Percentiles rank a stretch among this genome's conserved stretches.
phyloP scores from a whole-genome alignment of 2,113 vertebrate genomes.

The Ictalurus furcatus region DNA sequence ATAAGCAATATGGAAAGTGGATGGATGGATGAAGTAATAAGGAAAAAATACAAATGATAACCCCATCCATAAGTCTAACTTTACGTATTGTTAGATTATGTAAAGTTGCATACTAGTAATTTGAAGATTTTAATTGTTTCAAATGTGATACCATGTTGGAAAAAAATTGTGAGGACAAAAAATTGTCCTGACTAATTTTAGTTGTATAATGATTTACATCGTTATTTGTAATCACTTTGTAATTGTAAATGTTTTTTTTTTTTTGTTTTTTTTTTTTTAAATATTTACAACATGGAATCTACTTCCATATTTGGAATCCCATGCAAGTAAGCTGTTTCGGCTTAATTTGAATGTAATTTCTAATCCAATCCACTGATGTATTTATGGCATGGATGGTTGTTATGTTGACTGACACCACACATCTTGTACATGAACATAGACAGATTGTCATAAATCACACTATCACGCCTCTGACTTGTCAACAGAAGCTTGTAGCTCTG shows the following conservation, averaged over 20 bases:
- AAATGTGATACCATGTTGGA: neutral
- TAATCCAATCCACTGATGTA: slow-evolving; percentile 1
- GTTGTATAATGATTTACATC: neutral
- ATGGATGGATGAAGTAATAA: neutral
- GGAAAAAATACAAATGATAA: neutral
- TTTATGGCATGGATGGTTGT: neutral
- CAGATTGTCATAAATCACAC: neutral
- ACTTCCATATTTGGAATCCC: neutral
- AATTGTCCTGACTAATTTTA: neutral
- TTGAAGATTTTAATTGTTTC: neutral
- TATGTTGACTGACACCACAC: neutral
- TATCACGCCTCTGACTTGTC: neutral
- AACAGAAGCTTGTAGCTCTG: neutral
- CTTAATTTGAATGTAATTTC: neutral
- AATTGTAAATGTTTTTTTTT: neutral
- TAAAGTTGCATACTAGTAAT: neutral
- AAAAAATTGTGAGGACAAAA: neutral
- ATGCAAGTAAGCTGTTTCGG: neutral
- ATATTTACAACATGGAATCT: neutral
- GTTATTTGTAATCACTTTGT: too few relatives aligned
- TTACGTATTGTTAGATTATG: neutral
- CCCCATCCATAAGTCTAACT: neutral
- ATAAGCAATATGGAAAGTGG: too few relatives aligned
- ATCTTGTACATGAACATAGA: slow-evolving; percentile 3
- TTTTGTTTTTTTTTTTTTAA: neutral